These are phyloP conservation scores for Isurus oxyrinchus DNA, from an alignment of 2,113 vertebrate species.

Conservation along the genomic window DNA sequence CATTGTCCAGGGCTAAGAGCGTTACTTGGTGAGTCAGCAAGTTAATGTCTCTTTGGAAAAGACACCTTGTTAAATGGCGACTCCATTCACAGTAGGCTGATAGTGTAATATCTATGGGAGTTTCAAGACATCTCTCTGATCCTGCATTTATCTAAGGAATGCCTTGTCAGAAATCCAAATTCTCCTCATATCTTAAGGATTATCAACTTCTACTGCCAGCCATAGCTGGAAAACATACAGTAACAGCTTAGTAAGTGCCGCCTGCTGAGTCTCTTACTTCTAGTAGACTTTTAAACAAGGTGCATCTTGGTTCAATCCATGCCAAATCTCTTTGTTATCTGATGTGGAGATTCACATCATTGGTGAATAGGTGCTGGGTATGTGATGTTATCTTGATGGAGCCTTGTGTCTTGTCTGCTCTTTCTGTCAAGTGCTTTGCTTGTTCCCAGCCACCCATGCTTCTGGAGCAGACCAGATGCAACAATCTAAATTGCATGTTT, in stretches of 20 bases:
- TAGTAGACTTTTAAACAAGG: slow-evolving; percentile 59
- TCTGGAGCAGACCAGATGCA: neutral
- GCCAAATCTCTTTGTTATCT: slow-evolving; percentile 62
- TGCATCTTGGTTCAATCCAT: slow-evolving; percentile 60
- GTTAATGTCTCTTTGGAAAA: slow-evolving; percentile 48
- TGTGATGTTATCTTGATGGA: slow-evolving; percentile 63
- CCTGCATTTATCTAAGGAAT: slow-evolving; percentile 97
- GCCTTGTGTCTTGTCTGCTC: slow-evolving; percentile 52
- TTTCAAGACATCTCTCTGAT: slow-evolving; percentile 86
- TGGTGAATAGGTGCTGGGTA: slow-evolving; percentile 63
- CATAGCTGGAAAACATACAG: slow-evolving; percentile 83
- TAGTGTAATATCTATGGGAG: slow-evolving; percentile 65
- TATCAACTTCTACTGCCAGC: slow-evolving; percentile 74
- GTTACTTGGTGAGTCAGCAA: slow-evolving; percentile 44
- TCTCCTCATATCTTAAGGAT: slow-evolving; percentile 98
- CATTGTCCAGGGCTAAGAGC: slow-evolving; percentile 53
- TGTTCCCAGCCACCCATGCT: slow-evolving; percentile 28
- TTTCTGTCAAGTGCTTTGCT: slow-evolving; percentile 49
- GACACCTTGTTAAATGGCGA: slow-evolving; percentile 58
- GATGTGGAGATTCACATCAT: slow-evolving; percentile 59
- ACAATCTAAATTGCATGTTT: neutral
- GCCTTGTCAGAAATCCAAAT: slow-evolving; percentile 93
- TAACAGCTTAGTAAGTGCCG: slow-evolving; percentile 73
- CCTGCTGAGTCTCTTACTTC: slow-evolving; percentile 61
- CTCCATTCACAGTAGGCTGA: slow-evolving; percentile 50